Evolutionary conservation across 2,888 invertebrate species (phyloP).

Genomic region (Eledona agricola): DNA sequence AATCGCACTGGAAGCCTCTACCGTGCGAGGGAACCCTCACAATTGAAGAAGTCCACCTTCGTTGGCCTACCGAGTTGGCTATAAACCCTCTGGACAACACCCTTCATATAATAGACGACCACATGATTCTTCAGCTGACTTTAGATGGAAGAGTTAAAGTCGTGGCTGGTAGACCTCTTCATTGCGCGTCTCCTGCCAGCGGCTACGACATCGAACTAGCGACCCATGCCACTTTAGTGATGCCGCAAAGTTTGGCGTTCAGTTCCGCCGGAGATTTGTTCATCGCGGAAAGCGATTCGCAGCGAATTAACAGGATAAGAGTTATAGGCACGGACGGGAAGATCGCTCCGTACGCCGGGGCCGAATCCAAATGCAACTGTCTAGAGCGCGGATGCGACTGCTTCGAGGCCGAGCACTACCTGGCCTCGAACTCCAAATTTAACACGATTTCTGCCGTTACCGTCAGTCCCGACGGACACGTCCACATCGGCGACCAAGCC

Average conservation of each 20-base stretch:
- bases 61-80: constrained; percentile 96
- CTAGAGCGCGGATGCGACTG: constrained; percentile 91
- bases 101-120: constrained; percentile 94
- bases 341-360: constrained; percentile 92
- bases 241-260: constrained; percentile 95
- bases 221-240: constrained; percentile 88
- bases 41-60: constrained; percentile 90
- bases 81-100: constrained; percentile 95
- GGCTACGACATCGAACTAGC: constrained; percentile 87
- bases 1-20: constrained; percentile 92
- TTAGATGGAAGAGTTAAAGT: constrained; percentile 91
- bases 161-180: constrained; percentile 91
- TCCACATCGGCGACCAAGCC: constrained; percentile 96
- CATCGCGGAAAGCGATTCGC: constrained; percentile 95
- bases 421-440: constrained; percentile 93
- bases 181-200: constrained; percentile 85
- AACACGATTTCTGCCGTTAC: constrained; percentile 93
- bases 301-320: constrained; percentile 89
- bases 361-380: constrained; percentile 93
- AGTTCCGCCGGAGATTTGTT: constrained; percentile 91
- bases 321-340: constrained; percentile 93
- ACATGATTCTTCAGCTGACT: constrained; percentile 92
- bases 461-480: constrained; percentile 92
- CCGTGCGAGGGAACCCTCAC: constrained; percentile 91
- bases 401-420: constrained; percentile 89